Conservation (phyloP, 2,113 vertebrate species). For the Sus scrofa region DNA sequence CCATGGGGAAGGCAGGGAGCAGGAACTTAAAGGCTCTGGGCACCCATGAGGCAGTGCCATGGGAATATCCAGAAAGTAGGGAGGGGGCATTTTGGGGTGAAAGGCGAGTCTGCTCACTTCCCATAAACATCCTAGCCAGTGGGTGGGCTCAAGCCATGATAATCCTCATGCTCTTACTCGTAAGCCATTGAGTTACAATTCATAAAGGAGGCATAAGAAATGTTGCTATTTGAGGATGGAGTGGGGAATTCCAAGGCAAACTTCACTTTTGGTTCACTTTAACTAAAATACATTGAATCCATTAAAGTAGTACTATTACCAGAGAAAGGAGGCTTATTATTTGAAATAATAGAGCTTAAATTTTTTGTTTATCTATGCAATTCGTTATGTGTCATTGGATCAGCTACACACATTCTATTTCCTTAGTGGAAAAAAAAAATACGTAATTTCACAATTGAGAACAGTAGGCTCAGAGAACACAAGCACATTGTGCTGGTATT, state of each 20-base stretch:
- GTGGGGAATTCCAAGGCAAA: not conserved
- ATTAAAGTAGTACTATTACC: not conserved
- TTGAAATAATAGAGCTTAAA: slow-evolving; percentile 78
- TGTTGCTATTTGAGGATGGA: not conserved
- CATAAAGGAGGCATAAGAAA: slow-evolving; percentile 17
- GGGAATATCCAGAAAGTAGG: not conserved
- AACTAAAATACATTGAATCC: slow-evolving; percentile 33
- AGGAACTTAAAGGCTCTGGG: not conserved
- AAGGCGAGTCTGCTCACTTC: not conserved
- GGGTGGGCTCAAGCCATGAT: not conserved
- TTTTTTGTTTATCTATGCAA: slow-evolving; percentile 71
- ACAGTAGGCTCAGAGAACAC: slow-evolving; percentile 1
- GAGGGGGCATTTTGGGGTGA: not conserved
- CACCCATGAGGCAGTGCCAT: not conserved
- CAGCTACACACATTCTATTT: slow-evolving; percentile 30
- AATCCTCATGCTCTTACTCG: not conserved
- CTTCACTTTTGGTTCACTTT: slow-evolving; percentile 56
- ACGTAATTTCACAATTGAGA: slow-evolving; percentile 67
- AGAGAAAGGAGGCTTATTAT: slow-evolving; percentile 11
- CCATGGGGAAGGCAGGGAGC: not conserved
- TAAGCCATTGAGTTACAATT: not conserved
- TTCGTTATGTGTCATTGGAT: slow-evolving; percentile 79
- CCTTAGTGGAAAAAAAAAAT: slow-evolving; percentile 64
- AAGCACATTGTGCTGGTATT: slow-evolving; percentile 57
- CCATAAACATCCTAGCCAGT: not conserved